A percentile compares a stretch with the other conserved stretches of the same genome.
phyloP scores from a whole-genome alignment of 2,797 vertebrate species.

The Sebastes iracundus region DNA sequence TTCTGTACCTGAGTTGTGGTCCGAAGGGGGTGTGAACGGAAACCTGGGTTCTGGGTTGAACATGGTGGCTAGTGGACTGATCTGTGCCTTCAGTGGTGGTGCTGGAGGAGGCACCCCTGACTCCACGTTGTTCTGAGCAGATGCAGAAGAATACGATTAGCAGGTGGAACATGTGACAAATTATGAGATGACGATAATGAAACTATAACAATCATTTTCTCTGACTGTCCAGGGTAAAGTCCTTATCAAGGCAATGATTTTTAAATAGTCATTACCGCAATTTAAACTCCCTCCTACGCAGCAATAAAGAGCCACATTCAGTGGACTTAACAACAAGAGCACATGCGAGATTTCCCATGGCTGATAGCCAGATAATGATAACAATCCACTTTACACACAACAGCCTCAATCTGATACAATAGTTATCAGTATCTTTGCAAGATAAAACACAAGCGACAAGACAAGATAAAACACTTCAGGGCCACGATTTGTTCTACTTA shows the following conservation, averaged over 20 bases:
- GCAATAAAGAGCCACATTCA: conserved; percentile 1
- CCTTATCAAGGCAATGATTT: background rate
- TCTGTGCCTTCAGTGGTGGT: conserved; percentile 85
- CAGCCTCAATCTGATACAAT: background rate
- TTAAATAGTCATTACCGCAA: background rate
- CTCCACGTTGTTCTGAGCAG: conserved; percentile 70
- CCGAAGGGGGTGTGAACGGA: conserved; percentile 69
- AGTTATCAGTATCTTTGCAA: background rate
- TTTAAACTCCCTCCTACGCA: background rate
- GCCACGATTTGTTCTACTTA: background rate
- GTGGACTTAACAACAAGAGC: conserved; percentile 16
- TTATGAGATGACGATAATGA: background rate
- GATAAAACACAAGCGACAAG: conserved; percentile 5
- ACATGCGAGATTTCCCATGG: conserved; percentile 5
- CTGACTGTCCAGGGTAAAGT: background rate
- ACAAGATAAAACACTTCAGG: conserved; percentile 11
- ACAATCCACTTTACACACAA: background rate
- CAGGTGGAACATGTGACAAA: background rate
- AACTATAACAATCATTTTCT: background rate
- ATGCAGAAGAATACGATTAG: background rate
- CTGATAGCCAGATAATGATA: conserved; percentile 8
- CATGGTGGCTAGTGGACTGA: conserved; percentile 92
- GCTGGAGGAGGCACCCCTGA: conserved; percentile 87
- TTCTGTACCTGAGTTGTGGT: conserved; percentile 69
- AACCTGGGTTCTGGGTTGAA: conserved; percentile 86